Evolutionary conservation across 2,113 vertebrate species (phyloP).

Genomic region (Cryptoleucopteryx plumbea): DNA sequence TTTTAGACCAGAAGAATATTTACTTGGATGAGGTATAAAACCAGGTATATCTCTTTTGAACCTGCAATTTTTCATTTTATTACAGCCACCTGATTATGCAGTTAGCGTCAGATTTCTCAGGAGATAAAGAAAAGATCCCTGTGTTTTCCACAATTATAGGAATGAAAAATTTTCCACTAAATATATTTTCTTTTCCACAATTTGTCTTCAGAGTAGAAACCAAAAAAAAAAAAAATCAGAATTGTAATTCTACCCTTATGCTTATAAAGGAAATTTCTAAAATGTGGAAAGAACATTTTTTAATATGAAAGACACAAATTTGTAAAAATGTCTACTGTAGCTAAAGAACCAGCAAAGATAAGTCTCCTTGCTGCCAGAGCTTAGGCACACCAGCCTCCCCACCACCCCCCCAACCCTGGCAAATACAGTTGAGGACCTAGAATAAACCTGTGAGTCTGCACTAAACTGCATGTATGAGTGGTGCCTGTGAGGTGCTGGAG

Average conservation of each 20-base stretch:
- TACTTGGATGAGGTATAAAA: neutral
- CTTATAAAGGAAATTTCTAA: neutral
- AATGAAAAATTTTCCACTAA: neutral
- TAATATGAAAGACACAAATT: neutral
- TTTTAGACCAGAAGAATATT: neutral
- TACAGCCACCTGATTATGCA: neutral
- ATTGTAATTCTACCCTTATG: neutral
- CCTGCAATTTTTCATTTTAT: neutral
- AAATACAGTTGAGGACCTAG: neutral
- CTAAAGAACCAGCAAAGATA: neutral
- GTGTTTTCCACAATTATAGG: neutral
- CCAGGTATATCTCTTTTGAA: neutral
- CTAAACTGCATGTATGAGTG: neutral
- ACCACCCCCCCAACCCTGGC: neutral
- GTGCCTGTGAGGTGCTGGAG: neutral
- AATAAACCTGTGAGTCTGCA: neutral
- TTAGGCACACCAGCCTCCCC: neutral
- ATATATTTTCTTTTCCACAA: neutral
- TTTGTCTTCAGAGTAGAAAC: neutral
- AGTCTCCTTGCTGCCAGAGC: neutral
- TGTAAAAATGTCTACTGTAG: neutral
- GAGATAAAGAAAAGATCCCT: neutral
- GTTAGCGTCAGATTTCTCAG: neutral
- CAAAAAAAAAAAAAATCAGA: neutral
- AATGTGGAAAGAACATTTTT: neutral